Base-by-base conservation (phyloP, 1,140 invertebrate genomes). In the Delia radicum region DNA sequence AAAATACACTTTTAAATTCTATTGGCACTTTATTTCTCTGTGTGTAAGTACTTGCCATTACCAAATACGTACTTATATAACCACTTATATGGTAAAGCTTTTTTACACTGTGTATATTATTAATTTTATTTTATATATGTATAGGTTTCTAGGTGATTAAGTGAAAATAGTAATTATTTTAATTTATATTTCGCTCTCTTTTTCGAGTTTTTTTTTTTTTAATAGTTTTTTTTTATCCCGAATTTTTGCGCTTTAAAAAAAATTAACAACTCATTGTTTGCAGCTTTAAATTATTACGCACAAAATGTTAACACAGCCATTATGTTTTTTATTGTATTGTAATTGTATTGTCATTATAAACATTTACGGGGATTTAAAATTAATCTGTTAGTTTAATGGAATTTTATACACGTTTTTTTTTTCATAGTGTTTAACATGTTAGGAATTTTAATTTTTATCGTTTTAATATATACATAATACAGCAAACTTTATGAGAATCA, bases 251-350 rank as follows among this genome's bases (percentile, higher is more conserved):
- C n/a, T 42, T 42, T 42, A 42, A 63, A 27, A 63, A 63, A 65
- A n/a, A 65, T 65, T 65, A 65, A 65, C 62, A 65, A 65, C 62
- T 65, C 27, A 65, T 65, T 65, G 62, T 65, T 65, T 27, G 27
- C n/a, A 65, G 62, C 27, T 65, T 65, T 65, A 65, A 65, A 65
- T 65, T 65, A 65, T 65, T 65, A 29, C 62, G 62, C 62, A 65
- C 12, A 27, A 18, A 65, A 28, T 65, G 62, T 28, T 65, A 65
- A 65, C 62, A 65, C 27, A 65, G 62, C 27, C 62, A 65, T 65
- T 65, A 65, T 65, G 27, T 28, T 65, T 13, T 65, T n/a, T 26
- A 29, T 28, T 12, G 28, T 65, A 65, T 65, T 65, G 62, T 65
- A 65, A 65, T 65, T 65, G 62, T 65, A 65, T 65, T 28, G 62